Percentiles rank a stretch among this genome's conserved stretches.
Conservation (phyloP, 2,113 vertebrate species). For the Dicentrarchus labrax region DNA sequence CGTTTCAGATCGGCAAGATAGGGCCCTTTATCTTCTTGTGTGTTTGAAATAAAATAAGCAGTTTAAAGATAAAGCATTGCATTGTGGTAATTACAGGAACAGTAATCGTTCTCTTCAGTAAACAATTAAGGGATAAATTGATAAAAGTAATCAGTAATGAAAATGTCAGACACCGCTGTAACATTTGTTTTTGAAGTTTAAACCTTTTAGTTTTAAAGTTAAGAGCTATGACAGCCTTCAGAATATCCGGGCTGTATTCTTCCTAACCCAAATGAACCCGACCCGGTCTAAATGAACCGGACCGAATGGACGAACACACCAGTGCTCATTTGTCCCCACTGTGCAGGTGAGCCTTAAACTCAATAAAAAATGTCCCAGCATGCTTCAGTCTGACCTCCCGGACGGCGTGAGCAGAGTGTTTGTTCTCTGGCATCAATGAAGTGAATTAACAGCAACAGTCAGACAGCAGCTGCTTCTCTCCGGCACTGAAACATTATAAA, state of each 20-base stretch:
- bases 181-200: background rate
- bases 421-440: conserved; percentile 54
- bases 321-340: conserved; percentile 11
- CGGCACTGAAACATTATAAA: conserved; percentile 19
- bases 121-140: too few species aligned
- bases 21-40: too few species aligned
- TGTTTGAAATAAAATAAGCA: too few species aligned
- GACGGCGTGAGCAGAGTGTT: background rate
- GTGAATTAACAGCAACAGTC: conserved; percentile 66
- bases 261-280: background rate
- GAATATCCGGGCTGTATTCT: background rate
- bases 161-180: background rate
- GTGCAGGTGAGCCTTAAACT: conserved; percentile 31
- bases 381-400: conserved; percentile 58
- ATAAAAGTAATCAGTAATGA: background rate
- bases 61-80: too few species aligned
- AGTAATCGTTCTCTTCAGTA: too few species aligned
- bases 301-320: conserved; percentile 54
- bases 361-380: conserved; percentile 71
- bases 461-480: conserved; percentile 56
- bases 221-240: background rate
- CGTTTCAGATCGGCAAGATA: too few species aligned
- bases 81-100: too few species aligned
- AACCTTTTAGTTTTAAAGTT: background rate
- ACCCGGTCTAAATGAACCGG: conserved; percentile 6